These are phyloP conservation scores for Enchytraeus crypticus DNA, from an alignment of 2,888 invertebrate genomes.

Conservation along the genomic window DNA sequence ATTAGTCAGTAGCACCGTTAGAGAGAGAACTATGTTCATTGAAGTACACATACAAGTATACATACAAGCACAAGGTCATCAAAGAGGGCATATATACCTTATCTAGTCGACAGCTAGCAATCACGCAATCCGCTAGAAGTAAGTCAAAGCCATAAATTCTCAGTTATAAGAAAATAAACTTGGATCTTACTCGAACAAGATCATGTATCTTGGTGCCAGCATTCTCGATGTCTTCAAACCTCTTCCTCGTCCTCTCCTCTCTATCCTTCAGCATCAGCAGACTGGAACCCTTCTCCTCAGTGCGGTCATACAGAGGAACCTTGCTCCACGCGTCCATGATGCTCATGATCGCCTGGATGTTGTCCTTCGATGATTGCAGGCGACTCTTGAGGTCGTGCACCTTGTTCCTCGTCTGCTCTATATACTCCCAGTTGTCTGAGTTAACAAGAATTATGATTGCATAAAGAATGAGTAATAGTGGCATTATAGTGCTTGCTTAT, in stretches of 20 bases:
- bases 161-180: not conserved
- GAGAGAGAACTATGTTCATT: too few relatives aligned
- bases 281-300: slow-evolving; percentile 74
- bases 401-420: slow-evolving; percentile 66
- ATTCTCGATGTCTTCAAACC: slow-evolving; percentile 66
- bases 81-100: too few relatives aligned
- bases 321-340: slow-evolving; percentile 76
- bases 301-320: slow-evolving; percentile 77
- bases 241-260: slow-evolving; percentile 64
- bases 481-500: too few relatives aligned
- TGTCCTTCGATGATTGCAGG: slow-evolving; percentile 72
- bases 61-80: too few relatives aligned
- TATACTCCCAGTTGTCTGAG: slow-evolving; percentile 69
- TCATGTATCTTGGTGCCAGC: slow-evolving; percentile 66
- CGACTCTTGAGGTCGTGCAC: slow-evolving; percentile 72
- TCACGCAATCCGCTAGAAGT: too few relatives aligned
- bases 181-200: slow-evolving; percentile 55
- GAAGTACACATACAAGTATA: too few relatives aligned
- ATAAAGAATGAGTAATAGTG: too few relatives aligned
- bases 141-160: too few relatives aligned
- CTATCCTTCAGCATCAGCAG: slow-evolving; percentile 74
- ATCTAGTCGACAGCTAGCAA: too few relatives aligned
- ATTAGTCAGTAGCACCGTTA: too few relatives aligned
- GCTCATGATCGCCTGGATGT: slow-evolving; percentile 68
- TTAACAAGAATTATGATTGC: not conserved